Percentiles rank a stretch among this genome's conserved stretches.
These are phyloP conservation scores for Lontra canadensis DNA, from an alignment of 2,113 vertebrate genomes.

Conservation along the genomic window DNA sequence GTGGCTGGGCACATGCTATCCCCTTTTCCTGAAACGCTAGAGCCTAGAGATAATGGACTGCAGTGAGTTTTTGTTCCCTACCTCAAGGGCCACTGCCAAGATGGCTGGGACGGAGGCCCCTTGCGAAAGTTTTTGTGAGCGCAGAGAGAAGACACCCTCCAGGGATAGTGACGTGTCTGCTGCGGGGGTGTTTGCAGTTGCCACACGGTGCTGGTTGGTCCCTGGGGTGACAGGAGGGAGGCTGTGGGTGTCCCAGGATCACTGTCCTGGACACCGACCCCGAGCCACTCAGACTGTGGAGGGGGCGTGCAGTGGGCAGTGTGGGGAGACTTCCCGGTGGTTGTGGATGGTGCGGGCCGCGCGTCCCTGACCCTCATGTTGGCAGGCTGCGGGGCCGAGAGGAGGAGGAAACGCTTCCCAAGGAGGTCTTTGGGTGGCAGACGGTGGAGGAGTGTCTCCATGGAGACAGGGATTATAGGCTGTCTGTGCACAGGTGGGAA, in stretches of 20 bases:
- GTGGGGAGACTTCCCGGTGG: background rate
- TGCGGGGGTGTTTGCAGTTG: background rate
- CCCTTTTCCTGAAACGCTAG: background rate
- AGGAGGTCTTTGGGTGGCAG: background rate
- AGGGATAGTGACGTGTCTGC: rapidly evolving
- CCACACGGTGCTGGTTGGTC: background rate
- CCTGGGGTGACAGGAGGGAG: background rate
- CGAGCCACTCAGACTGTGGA: background rate
- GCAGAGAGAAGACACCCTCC: background rate
- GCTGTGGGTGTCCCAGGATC: background rate
- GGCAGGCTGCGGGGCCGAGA: background rate
- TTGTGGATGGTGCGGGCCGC: background rate
- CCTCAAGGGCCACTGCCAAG: background rate
- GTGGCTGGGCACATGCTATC: background rate
- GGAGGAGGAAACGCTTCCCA: background rate
- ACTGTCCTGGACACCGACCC: background rate
- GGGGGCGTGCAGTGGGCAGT: background rate
- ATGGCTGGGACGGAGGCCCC: background rate
- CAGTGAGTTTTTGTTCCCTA: background rate
- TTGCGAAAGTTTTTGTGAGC: background rate
- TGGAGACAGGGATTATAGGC: background rate
- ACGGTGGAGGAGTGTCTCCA: background rate
- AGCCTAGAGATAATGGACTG: background rate
- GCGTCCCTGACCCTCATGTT: rapidly evolving
- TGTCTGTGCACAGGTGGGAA: background rate